A percentile compares a stretch with the other conserved stretches of the same genome.
Conservation (phyloP, 2,113 vertebrate species). For the Oxyura jamaicensis region DNA sequence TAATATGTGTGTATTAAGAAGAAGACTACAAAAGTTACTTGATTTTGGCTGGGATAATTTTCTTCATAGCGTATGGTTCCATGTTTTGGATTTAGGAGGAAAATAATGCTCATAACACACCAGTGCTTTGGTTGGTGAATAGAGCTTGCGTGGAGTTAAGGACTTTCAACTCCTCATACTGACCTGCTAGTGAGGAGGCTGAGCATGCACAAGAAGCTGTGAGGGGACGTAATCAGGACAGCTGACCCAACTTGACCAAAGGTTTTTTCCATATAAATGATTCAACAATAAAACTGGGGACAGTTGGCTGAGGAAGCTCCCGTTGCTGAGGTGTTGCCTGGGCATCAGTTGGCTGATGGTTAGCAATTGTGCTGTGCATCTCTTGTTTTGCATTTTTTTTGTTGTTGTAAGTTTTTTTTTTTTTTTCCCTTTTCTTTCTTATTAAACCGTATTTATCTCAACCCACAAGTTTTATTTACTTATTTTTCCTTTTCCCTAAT, state of each 20-base stretch:
- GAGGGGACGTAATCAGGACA: not conserved
- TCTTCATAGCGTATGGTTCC: not conserved
- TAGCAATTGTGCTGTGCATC: not conserved
- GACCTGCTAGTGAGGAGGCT: not conserved
- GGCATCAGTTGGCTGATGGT: not conserved
- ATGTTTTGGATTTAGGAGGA: not conserved
- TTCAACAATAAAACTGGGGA: not conserved
- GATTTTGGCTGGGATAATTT: not conserved
- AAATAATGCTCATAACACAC: not conserved
- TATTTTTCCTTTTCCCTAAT: not conserved
- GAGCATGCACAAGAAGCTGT: not conserved
- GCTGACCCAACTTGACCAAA: not conserved
- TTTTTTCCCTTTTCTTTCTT: not conserved
- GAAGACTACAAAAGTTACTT: not conserved
- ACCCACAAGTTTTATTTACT: not conserved
- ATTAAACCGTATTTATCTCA: not conserved
- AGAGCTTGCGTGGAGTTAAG: not conserved
- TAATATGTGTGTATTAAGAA: accelerated
- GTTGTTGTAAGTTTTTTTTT: not conserved
- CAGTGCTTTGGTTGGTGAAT: not conserved
- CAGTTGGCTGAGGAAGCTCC: not conserved
- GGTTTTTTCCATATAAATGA: not conserved
- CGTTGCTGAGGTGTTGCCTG: not conserved
- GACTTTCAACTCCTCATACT: not conserved
- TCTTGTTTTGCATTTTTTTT: not conserved